phyloP scores from a whole-genome alignment of 2,888 invertebrate genomes.

The Adela reaumurella region DNA sequence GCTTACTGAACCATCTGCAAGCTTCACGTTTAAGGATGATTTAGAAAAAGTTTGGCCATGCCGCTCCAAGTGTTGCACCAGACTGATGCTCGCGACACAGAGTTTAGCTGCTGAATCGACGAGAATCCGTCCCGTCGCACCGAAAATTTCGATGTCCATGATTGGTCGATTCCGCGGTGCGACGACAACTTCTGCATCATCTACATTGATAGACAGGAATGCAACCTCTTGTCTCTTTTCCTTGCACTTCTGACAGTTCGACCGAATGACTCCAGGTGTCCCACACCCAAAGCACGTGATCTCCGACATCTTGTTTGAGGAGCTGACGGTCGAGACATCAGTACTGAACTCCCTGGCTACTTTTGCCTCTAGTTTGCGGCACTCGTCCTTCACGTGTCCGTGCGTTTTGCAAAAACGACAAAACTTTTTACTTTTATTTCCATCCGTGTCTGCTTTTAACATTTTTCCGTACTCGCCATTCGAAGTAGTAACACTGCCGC shows the following conservation, averaged over 20 bases:
- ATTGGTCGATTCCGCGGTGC: neutral
- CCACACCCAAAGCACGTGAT: neutral
- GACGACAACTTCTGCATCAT: neutral
- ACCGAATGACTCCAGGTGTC: neutral
- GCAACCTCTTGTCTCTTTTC: neutral
- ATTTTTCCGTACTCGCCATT: too few relatives aligned
- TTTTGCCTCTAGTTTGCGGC: neutral
- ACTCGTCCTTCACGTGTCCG: conserved; percentile 5
- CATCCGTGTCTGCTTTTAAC: neutral
- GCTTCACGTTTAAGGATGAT: too few relatives aligned
- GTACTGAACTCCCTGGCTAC: neutral
- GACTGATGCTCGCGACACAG: neutral
- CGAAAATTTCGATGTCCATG: neutral
- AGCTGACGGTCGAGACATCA: neutral
- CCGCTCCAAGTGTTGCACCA: neutral
- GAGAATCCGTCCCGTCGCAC: neutral
- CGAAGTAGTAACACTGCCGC: too few relatives aligned
- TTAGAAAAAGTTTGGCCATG: too few relatives aligned
- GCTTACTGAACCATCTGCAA: too few relatives aligned
- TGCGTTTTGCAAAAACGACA: conserved; percentile 5
- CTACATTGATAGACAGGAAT: neutral
- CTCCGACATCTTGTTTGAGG: neutral
- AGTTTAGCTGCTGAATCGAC: neutral
- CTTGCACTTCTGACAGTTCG: neutral
- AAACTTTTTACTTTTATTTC: neutral